Percentiles rank a stretch among this genome's conserved stretches.
phyloP scores from a whole-genome alignment of 2,797 vertebrate species.

The Acrossocheilus wenchowensis region DNA sequence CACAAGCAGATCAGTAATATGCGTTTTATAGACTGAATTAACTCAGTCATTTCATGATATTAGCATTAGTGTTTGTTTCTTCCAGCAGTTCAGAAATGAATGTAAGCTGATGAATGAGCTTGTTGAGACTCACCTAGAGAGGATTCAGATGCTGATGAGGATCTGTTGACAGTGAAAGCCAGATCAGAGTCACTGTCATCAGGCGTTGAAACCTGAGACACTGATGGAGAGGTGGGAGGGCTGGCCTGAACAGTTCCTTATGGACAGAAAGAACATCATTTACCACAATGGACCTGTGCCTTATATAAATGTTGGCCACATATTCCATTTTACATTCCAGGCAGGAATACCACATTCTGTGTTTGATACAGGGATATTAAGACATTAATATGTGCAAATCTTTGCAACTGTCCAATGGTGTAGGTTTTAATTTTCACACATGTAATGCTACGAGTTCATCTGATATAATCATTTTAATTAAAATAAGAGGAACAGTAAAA shows the following conservation, averaged over 20 bases:
- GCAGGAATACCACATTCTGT: not conserved
- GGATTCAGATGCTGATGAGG: constrained; percentile 96
- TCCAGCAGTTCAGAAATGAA: not conserved
- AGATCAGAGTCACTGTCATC: constrained; percentile 97
- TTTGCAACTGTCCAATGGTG: not conserved
- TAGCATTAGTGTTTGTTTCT: not conserved
- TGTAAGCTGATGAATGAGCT: not conserved
- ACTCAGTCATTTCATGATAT: not conserved
- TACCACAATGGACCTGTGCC: not conserved
- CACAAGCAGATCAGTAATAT: not conserved
- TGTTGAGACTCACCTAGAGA: constrained; percentile 87
- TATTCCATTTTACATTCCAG: not conserved
- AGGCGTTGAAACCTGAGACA: constrained; percentile 91
- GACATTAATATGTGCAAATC: not conserved
- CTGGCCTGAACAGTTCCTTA: constrained; percentile 92
- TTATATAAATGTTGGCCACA: not conserved
- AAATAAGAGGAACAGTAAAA: not conserved
- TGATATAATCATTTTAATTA: not conserved
- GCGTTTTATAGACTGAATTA: not conserved
- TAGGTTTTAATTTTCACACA: not conserved
- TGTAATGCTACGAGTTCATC: not conserved
- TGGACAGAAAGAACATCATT: constrained; percentile 24
- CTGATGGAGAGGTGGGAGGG: constrained; percentile 84
- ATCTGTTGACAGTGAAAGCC: constrained; percentile 95
- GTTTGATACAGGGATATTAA: not conserved